Evolutionary conservation across 2,113 vertebrate species (phyloP).

Genomic region (Ailuropoda melanoleuca): DNA sequence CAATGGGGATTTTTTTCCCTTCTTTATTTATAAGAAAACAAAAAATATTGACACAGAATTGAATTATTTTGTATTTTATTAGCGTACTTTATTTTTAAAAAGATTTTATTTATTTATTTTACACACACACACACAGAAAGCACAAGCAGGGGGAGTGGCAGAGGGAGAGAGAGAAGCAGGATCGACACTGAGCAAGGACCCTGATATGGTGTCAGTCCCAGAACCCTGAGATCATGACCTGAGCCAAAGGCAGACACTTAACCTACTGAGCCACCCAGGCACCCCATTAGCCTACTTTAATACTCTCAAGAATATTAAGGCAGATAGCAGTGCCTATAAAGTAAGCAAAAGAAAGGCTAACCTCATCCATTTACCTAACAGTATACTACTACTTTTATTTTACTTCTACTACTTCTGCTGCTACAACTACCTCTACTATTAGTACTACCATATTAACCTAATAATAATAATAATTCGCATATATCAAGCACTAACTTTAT

Average conservation of each 20-base stretch:
- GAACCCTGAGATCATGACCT: too few species aligned
- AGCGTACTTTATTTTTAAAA: neutral
- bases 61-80: neutral
- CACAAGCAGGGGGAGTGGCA: too few species aligned
- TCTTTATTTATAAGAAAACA: neutral
- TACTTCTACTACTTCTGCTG: neutral
- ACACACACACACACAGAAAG: too few species aligned
- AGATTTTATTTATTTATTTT: too few species aligned
- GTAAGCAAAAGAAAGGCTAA: neutral
- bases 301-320: neutral
- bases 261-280: too few species aligned
- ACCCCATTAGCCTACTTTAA: too few species aligned
- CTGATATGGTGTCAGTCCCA: too few species aligned
- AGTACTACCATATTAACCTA: neutral
- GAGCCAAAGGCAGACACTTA: too few species aligned
- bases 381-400: neutral
- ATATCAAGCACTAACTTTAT: neutral
- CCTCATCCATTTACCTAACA: neutral
- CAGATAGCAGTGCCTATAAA: neutral
- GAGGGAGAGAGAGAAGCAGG: too few species aligned
- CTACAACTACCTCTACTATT: neutral
- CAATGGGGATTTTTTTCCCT: neutral
- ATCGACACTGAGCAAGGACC: too few species aligned
- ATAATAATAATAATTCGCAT: neutral
- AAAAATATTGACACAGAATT: neutral